Percentiles rank a stretch among this genome's conserved stretches.
Evolutionary conservation across 1,140 invertebrate genomes (phyloP).

Genomic region (Drosophila grimshawi): DNA sequence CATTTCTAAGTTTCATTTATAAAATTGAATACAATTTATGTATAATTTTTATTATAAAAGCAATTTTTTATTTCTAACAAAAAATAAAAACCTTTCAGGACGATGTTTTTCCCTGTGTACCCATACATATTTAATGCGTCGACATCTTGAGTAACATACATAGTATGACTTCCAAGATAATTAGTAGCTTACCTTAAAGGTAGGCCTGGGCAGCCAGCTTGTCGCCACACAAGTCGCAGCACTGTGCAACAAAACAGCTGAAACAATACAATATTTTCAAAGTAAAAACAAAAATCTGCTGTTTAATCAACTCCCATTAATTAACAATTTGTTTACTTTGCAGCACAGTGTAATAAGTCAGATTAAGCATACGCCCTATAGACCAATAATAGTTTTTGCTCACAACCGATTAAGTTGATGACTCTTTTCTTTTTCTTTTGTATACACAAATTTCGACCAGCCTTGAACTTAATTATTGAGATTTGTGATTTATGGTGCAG

Average conservation of each 20-base stretch:
- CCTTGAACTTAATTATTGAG: slow-evolving; percentile 53
- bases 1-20: no score
- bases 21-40: no score
- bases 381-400: neutral
- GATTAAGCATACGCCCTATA: slow-evolving; percentile 37
- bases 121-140: slow-evolving; percentile 54
- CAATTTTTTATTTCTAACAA: no score
- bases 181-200: slow-evolving; percentile 33
- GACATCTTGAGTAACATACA: neutral
- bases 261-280: neutral
- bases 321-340: neutral
- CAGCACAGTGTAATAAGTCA: slow-evolving; percentile 13
- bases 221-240: slow-evolving; percentile 31
- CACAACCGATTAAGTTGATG: slow-evolving; percentile 11
- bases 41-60: no score
- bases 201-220: slow-evolving; percentile 50
- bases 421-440: slow-evolving; percentile 9
- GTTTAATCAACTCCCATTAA: no score
- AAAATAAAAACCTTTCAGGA: no score
- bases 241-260: slow-evolving; percentile 44
- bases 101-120: neutral
- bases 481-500: slow-evolving; percentile 13
- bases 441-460: neutral
- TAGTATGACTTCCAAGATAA: slow-evolving; percentile 40
- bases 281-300: no score